Evolutionary conservation across 2,113 vertebrate species (phyloP), one percentile per base, ranked within the genome.

Genomic region (Callithrix jacchus): DNA sequence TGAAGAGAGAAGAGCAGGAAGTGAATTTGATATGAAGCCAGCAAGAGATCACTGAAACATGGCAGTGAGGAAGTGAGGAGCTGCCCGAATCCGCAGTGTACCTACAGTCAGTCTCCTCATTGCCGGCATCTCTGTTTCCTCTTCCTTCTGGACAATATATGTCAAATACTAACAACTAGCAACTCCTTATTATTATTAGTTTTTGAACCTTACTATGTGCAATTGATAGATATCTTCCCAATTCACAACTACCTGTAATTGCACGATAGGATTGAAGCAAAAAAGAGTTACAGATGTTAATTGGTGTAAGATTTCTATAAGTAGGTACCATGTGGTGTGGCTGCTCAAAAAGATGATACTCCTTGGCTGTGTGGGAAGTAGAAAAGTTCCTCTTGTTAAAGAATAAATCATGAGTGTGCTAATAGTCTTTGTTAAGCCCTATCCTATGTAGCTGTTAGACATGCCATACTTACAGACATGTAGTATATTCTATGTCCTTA

Each of bases 1-100:
- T 27, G 25, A 37, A 61, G 58, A 74, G 64, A 37, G 27, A 45
- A 37, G 56, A 27, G 40, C 56, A 17, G 42, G 11, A 42, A 4
- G 45, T 6, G 56, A 27, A 40, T 47, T 3, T 13, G 56, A 16
- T 11, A 7, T 3, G 25, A 45, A 47, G 45, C 21, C 68, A n/a
- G 42, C 5, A 30, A 21, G 81, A 35, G 85, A 23, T 35, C 71
- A 14, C 0, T 0, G 23, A 13, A 3, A 30, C 14, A 25, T 5
- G 42, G 42, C 73, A 12, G 32, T 49, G 42, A 14, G 6, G 61
- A 18, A 13, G 6, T 0, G 40, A 73, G n/a, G 45, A 11, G 35
- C 49, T 14, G 1, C 0, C 47, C 1, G n/a, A 20, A 2, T 32
- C 45, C 11, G 56, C 68, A 18, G 42, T 1, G 11, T n/a, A 16